A percentile compares a stretch with the other conserved stretches of the same genome.
phyloP scores from a whole-genome alignment of 37 sponge, comb jelly and placozoan genomes.

The Axinella damicornis region DNA sequence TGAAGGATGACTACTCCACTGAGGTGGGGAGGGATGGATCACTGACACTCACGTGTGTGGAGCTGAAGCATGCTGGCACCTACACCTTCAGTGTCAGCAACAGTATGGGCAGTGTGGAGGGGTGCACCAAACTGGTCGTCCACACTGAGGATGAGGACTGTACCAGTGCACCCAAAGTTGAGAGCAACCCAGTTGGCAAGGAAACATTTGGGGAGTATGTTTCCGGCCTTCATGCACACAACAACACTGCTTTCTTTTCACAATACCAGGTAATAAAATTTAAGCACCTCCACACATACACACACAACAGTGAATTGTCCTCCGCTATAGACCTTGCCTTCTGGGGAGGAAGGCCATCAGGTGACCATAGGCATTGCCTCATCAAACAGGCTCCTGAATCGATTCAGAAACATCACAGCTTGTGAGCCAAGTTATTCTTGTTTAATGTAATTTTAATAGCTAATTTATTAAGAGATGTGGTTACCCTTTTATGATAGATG shows the following conservation, averaged over 20 bases:
- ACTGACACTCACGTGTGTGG: neutral
- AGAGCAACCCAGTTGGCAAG: constrained; percentile 4
- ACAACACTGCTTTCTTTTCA: constrained; percentile 15
- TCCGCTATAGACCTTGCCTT: constrained; percentile 3
- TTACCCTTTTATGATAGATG: constrained; percentile 32
- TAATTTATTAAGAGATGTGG: too few species aligned
- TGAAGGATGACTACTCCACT: constrained; percentile 12
- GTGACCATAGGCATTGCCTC: neutral
- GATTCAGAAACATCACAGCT: constrained; percentile 47
- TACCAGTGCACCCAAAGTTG: neutral
- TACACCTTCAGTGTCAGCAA: constrained; percentile 53
- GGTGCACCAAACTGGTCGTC: constrained; percentile 28
- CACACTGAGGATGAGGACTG: constrained; percentile 5
- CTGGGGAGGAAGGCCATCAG: constrained; percentile 20
- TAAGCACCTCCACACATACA: neutral
- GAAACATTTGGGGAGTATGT: constrained; percentile 41
- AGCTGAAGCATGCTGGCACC: constrained; percentile 16
- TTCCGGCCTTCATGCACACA: constrained; percentile 5
- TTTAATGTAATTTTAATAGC: neutral
- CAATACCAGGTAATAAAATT: constrained; percentile 30
- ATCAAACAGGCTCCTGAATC: constrained; percentile 30
- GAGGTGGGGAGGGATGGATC: constrained; percentile 12
- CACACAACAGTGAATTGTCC: neutral
- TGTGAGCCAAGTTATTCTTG: constrained; percentile 26
- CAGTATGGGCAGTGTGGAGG: constrained; percentile 31